Conservation (phyloP, 2,797 vertebrate species). For the Schizopygopsis malacanthus region DNA sequence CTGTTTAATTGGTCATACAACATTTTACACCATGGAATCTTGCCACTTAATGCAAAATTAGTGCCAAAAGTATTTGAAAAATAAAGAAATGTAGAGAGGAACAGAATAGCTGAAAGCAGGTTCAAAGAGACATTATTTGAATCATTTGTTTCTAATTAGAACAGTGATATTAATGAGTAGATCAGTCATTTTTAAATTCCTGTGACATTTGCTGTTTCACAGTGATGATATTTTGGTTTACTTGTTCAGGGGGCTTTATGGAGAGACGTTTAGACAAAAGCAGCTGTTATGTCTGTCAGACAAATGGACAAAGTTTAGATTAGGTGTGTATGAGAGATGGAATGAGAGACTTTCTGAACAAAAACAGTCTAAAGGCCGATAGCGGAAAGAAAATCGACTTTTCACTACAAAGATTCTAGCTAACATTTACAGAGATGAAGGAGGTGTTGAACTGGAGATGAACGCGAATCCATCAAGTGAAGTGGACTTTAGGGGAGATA, state of each 20-base stretch:
- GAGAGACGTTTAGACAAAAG: neutral
- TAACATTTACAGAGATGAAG: conserved; percentile 30
- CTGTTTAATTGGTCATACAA: conserved; percentile 66
- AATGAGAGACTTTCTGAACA: conserved; percentile 5
- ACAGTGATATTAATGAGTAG: neutral
- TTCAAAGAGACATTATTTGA: neutral
- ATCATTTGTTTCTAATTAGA: neutral
- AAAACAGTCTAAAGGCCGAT: neutral
- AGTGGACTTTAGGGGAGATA: conserved; percentile 3
- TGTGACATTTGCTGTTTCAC: neutral
- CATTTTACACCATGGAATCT: conserved; percentile 62
- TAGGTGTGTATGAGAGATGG: conserved; percentile 10
- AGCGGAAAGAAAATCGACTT: neutral
- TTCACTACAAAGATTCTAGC: neutral
- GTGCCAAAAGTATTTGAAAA: conserved; percentile 30
- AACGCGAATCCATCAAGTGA: conserved; percentile 24
- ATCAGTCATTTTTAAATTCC: neutral
- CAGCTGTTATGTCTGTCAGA: conserved; percentile 17
- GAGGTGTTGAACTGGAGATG: conserved; percentile 13
- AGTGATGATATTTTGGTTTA: neutral
- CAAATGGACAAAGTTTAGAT: conserved; percentile 22
- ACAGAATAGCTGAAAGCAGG: neutral
- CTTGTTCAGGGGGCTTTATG: neutral
- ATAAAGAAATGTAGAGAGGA: neutral
- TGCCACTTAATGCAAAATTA: conserved; percentile 63